phyloP scores from a whole-genome alignment of 2,113 vertebrate genomes.

The Micronisus gabar region DNA sequence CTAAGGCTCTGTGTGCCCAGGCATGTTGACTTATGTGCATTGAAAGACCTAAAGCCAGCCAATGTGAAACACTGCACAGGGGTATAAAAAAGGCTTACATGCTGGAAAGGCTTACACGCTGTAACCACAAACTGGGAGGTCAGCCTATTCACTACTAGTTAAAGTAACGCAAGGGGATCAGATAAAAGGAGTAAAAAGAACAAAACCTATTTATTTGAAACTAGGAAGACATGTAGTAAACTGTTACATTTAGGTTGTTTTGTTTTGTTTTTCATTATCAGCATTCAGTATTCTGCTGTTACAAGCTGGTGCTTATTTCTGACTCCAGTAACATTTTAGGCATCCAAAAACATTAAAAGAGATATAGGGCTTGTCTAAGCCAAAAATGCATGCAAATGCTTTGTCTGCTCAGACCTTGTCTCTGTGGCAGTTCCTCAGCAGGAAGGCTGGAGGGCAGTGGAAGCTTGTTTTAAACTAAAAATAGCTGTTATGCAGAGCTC shows the following conservation, averaged over 20 bases:
- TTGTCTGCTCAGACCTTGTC: background rate
- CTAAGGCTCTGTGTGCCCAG: background rate
- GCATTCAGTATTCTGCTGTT: background rate
- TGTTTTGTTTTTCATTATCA: background rate
- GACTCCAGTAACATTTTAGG: background rate
- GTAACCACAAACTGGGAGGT: background rate
- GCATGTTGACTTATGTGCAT: fast-evolving
- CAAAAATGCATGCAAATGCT: background rate
- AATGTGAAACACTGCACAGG: background rate
- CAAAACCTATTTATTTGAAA: background rate
- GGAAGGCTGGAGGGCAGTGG: conserved; percentile 61
- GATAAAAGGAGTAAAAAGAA: background rate
- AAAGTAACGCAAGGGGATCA: background rate
- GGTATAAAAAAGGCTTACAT: background rate
- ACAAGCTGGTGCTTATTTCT: background rate
- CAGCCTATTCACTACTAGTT: background rate
- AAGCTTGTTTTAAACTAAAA: conserved; percentile 34
- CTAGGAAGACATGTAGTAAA: background rate
- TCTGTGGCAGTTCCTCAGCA: conserved; percentile 27
- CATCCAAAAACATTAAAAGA: background rate
- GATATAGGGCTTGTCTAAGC: background rate
- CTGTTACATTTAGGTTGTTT: background rate
- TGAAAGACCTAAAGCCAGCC: background rate
- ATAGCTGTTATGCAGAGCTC: background rate
- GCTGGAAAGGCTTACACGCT: background rate